Percentiles rank a stretch among this genome's conserved stretches.
phyloP scores from a whole-genome alignment of 2,113 vertebrate species.

The Rissa tridactyla region DNA sequence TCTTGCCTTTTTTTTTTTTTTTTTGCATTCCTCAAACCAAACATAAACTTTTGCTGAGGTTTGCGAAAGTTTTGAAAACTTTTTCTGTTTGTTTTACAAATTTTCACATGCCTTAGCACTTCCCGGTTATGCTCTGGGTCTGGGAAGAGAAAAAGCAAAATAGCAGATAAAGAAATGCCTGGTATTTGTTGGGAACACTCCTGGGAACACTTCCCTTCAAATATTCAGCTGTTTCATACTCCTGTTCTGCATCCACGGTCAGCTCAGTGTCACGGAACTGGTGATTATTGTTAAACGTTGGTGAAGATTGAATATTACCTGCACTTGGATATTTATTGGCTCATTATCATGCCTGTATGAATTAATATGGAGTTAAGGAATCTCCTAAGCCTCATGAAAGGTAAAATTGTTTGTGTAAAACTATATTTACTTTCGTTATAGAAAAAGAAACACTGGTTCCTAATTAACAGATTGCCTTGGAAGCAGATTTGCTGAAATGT shows the following conservation, averaged over 20 bases:
- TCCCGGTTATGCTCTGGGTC: neutral
- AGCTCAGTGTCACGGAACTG: neutral
- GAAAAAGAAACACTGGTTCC: neutral
- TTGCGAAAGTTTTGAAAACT: slow-evolving; percentile 12
- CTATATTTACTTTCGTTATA: neutral
- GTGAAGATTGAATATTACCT: neutral
- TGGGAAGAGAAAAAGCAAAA: neutral
- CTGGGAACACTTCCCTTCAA: neutral
- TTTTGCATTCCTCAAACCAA: neutral
- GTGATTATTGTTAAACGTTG: neutral
- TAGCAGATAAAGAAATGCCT: neutral
- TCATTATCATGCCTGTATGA: neutral
- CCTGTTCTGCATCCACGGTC: neutral
- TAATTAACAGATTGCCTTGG: neutral
- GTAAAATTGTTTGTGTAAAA: neutral
- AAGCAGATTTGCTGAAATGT: neutral
- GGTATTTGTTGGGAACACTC: slow-evolving; percentile 28
- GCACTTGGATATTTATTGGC: neutral
- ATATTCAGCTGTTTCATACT: neutral
- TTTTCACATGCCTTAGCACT: slow-evolving; percentile 9
- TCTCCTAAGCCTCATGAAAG: neutral
- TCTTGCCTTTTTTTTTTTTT: no score
- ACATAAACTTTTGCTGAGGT: slow-evolving; percentile 2
- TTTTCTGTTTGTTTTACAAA: slow-evolving; percentile 18
- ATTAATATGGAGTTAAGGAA: neutral